phyloP scores from a whole-genome alignment of 1,140 invertebrate genomes.

The Bombus affinis region DNA sequence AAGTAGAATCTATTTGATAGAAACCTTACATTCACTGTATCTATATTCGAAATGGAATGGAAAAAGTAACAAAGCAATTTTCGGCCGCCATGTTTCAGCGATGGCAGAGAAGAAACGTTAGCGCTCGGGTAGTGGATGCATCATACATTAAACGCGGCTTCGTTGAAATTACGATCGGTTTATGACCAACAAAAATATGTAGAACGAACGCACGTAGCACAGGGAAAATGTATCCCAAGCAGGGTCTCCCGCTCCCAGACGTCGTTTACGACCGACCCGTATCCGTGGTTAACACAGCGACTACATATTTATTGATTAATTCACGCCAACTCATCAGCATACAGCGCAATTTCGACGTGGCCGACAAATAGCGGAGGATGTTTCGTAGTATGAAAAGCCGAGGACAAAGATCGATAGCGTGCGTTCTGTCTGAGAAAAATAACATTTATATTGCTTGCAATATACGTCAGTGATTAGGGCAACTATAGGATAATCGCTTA shows the following conservation, averaged over 20 bases:
- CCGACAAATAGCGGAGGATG: conserved; percentile 13
- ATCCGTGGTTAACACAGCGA: conserved; percentile 72
- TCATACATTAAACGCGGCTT: conserved; percentile 15
- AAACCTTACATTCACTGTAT: neutral
- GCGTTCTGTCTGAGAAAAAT: neutral
- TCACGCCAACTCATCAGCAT: conserved; percentile 53
- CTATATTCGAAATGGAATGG: neutral
- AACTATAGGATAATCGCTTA: neutral
- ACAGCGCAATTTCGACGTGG: conserved; percentile 33
- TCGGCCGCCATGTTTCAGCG: neutral
- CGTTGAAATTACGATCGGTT: conserved; percentile 39
- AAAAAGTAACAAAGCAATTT: neutral
- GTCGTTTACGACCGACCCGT: conserved; percentile 70
- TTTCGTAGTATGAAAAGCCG: conserved; percentile 10
- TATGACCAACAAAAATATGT: conserved; percentile 14
- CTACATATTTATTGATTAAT: conserved; percentile 79
- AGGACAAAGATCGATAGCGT: neutral
- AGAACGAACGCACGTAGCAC: neutral
- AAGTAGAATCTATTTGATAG: neutral
- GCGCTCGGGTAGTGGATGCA: neutral
- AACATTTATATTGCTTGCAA: neutral
- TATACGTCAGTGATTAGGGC: neutral
- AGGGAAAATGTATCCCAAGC: conserved; percentile 36
- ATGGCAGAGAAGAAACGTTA: neutral
- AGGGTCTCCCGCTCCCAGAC: conserved; percentile 73